phyloP scores from a whole-genome alignment of 2,113 vertebrate genomes.

The Muscicapa adusta region DNA sequence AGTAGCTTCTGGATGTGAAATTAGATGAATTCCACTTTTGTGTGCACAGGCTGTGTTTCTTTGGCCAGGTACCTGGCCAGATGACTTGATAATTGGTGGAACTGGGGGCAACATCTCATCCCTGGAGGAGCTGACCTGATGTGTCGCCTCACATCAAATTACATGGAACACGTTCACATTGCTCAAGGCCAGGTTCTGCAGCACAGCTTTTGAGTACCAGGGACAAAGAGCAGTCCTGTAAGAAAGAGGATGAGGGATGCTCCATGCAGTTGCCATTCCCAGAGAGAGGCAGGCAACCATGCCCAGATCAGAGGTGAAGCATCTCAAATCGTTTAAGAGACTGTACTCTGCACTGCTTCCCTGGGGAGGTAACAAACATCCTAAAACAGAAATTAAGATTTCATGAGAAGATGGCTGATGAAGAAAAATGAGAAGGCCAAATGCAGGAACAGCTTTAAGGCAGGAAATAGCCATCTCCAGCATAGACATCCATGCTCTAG shows the following conservation, averaged over 20 bases:
- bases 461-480: neutral
- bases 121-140: neutral
- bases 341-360: neutral
- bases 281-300: neutral
- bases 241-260: neutral
- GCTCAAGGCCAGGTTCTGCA: neutral
- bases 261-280: accelerated
- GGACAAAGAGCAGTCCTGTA: neutral
- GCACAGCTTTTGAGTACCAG: neutral
- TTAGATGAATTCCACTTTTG: neutral
- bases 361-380: neutral
- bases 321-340: neutral
- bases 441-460: neutral
- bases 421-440: neutral
- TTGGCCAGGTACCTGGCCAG: no score
- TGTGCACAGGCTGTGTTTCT: neutral
- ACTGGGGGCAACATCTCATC: accelerated
- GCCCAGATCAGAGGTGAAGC: neutral
- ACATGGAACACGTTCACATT: accelerated
- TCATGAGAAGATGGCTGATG: neutral
- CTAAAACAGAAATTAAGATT: neutral
- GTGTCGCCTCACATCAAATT: accelerated
- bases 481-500: neutral
- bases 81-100: no score
- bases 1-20: neutral